Conservation (phyloP, 2,888 invertebrate species). For the Alsophila aescularia region DNA sequence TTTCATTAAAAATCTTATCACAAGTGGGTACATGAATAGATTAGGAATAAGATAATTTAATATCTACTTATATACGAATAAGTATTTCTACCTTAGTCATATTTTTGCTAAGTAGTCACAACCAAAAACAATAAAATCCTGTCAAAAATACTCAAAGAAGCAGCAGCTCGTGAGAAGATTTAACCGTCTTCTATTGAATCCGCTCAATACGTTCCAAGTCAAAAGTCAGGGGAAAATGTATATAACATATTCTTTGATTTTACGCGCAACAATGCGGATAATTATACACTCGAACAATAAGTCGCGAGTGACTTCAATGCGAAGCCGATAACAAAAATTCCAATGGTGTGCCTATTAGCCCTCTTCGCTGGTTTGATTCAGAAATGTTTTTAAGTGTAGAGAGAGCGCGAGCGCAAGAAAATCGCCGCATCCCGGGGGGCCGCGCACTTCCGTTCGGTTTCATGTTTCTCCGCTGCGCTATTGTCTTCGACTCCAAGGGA, state of each 20-base stretch:
- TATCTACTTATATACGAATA: no score
- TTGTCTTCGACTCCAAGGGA: constrained; percentile 73
- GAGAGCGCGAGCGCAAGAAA: constrained; percentile 75
- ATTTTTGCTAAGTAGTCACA: background rate
- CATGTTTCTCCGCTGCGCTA: constrained; percentile 63
- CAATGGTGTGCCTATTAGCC: constrained; percentile 62
- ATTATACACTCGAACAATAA: constrained; percentile 80
- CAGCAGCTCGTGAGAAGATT: constrained; percentile 79
- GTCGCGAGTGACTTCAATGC: constrained; percentile 77
- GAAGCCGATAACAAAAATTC: constrained; percentile 68
- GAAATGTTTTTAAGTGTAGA: constrained; percentile 50
- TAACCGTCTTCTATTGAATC: constrained; percentile 78
- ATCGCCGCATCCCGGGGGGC: constrained; percentile 77
- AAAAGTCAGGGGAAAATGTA: constrained; percentile 79
- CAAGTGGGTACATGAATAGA: no score
- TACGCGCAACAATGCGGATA: constrained; percentile 75
- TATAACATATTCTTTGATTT: constrained; percentile 82
- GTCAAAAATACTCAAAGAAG: constrained; percentile 46
- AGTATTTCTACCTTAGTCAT: no score
- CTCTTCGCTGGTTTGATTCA: constrained; percentile 58
- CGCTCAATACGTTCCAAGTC: constrained; percentile 72
- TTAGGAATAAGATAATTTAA: no score
- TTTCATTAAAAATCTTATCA: no score
- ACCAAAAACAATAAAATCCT: background rate
- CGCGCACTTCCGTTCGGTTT: constrained; percentile 80